Evolutionary conservation across 2,113 vertebrate genomes (phyloP), one percentile per base, ranked within the genome.

Genomic region (Pseudolaguvia tuberculata): DNA sequence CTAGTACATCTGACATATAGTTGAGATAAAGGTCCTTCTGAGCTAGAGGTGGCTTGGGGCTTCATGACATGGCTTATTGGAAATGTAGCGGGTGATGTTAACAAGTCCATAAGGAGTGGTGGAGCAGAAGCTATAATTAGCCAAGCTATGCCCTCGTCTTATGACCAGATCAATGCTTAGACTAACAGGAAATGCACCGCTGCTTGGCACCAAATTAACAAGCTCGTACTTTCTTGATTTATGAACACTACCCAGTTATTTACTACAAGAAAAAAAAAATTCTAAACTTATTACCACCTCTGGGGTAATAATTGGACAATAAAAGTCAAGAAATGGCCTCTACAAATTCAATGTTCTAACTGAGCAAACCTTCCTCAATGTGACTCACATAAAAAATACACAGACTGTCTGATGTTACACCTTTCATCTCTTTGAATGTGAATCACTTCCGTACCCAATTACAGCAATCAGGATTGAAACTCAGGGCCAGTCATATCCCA

Each of bases 161-260:
- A 57, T 62, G 48, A 2, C 55, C n/a, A 76, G 81, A 82, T 82
- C 81, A 82, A 80, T 82, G 69, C 13, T 63, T 47, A 50, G 72
- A 67, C 78, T 72, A 72, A 68, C 56, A 58, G 62, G 50, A 31
- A 74, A 77, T 78, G 48, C 42, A 75, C 72, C 68, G n/a, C 56
- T 72, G 31, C 57, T 63, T 25, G 35, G 67, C 75, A 69, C 62
- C 52, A 77, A 72, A 75, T 72, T 75, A 80, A 78, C 61, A 70
- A 79, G 42, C 48, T 31, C n/a, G 23, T 45, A 57, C 55, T 66
- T 58, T 39, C 47, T 50, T 75, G 65, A 61, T 75, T 81, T 78
- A 74, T 66, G 29, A 77, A 74, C 35, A 29, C 74, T 14, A 47
- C 51, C 56, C 27, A 42, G 35, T 58, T 65, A 77, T 69, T 73